These are phyloP conservation scores for Hippocampus zosterae DNA, from an alignment of 2,113 vertebrate genomes.

Conservation along the genomic window DNA sequence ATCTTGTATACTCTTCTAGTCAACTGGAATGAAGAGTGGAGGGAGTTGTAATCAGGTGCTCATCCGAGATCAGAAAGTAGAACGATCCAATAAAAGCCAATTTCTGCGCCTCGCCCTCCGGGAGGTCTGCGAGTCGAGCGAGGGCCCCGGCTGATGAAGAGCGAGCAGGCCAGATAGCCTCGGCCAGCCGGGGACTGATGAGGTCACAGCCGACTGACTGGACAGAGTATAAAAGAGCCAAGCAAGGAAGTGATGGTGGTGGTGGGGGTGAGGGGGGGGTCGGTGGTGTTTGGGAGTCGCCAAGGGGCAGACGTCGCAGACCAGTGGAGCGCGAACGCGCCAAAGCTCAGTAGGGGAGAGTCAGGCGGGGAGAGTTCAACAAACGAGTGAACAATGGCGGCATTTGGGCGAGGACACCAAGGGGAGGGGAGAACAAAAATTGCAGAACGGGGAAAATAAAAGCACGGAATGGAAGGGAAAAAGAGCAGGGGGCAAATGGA, in stretches of 20 bases:
- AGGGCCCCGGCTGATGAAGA: constrained; percentile 61
- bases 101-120: constrained; percentile 39
- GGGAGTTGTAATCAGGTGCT: constrained; percentile 46
- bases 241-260: constrained; percentile 27
- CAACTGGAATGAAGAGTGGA: constrained; percentile 27
- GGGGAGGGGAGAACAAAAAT: constrained; percentile 11
- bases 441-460: background rate
- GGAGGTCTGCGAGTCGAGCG: constrained; percentile 44
- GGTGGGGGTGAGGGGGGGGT: no score
- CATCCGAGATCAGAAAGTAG: constrained; percentile 36
- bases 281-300: constrained; percentile 17
- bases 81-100: constrained; percentile 41
- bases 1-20: constrained; percentile 39
- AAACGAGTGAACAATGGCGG: constrained; percentile 67
- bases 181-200: constrained; percentile 48
- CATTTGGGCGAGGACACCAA: no score
- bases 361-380: constrained; percentile 46
- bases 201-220: constrained; percentile 56
- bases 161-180: constrained; percentile 56
- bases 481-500: constrained; percentile 31
- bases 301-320: constrained; percentile 59
- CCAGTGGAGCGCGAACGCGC: constrained; percentile 53
- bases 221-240: constrained; percentile 57
- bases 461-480: constrained; percentile 21
- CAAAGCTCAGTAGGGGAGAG: constrained; percentile 42